Evolutionary conservation across 2,888 invertebrate genomes (phyloP), one percentile per base, ranked within the genome.

Genomic region (Plebejus melissa): DNA sequence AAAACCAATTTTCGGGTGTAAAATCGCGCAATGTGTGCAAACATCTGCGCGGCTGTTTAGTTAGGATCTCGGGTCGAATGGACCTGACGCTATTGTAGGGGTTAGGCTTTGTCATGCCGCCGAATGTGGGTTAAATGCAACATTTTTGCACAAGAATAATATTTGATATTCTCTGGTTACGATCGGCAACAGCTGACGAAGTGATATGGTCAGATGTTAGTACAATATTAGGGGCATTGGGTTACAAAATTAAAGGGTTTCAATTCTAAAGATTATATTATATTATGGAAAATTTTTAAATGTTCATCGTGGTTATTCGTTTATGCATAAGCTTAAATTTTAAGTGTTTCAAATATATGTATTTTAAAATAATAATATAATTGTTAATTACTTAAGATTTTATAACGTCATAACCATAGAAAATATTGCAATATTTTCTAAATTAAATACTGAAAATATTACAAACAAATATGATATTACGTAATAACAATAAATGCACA

Each of bases 41-140:
- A 83, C 91, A 90, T 88, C 91, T 91, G 91, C 88, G 83, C 69
- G 78, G 79, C 90, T 92, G 91, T 92, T 91, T 90, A 87, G 83
- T 87, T 90, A 92, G 92, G 92, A 89, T 82, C 76, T 41, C 57
- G 57, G 85, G 83, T 80, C 83, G 78, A 79, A 78, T 78, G 86
- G 88, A 87, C 87, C 88, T 81, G 83, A 80, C 79, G 81, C 70
- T 69, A 78, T 83, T 83, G 79, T 82, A 87, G 87, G 89, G 89
- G 90, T 89, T 89, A 83, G 69, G 71, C 79, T 89, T 89, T 88
- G 84, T 82, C 79, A 79, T 79, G 84, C 88, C 89, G 88, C 81
- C 83, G 57, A 78, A 79, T 82, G 80, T 78, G 83, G 79, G 76
- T 77, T 80, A 78, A 77, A 78, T 78, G 76, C 77, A 74, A 74